Conservation (phyloP, 1,140 invertebrate species). For the Coelopa frigida region DNA sequence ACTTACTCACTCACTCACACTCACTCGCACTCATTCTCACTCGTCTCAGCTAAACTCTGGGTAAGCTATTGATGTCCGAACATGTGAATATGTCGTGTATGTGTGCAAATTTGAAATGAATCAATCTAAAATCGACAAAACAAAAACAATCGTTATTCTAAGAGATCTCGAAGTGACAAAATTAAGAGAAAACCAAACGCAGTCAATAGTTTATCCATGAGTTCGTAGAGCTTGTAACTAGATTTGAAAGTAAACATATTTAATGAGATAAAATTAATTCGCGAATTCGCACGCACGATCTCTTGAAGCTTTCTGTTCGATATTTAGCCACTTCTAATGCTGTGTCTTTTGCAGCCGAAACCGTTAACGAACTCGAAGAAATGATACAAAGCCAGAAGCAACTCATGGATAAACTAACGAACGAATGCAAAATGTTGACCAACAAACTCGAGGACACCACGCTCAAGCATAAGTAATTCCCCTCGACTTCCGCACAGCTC, state of each 20-base stretch:
- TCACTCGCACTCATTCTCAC: too few species aligned
- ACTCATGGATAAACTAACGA: conserved; percentile 79
- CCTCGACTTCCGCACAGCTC: too few species aligned
- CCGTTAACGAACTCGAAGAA: conserved; percentile 73
- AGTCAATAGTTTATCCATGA: conserved; percentile 60
- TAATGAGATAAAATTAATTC: too few species aligned
- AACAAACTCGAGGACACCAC: conserved; percentile 76
- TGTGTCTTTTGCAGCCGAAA: conserved; percentile 60
- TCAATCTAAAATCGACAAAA: too few species aligned
- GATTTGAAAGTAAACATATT: conserved; percentile 18
- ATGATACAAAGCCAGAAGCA: conserved; percentile 79
- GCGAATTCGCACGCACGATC: too few species aligned
- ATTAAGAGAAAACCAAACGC: neutral
- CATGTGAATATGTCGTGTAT: too few species aligned
- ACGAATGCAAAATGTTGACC: conserved; percentile 76
- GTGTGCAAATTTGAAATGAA: conserved; percentile 13
- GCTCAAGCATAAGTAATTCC: conserved; percentile 75
- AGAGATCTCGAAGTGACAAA: too few species aligned
- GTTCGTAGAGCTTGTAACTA: conserved; percentile 28
- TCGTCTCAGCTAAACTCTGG: conserved; percentile 33
- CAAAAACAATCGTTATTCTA: too few species aligned
- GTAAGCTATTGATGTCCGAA: conserved; percentile 52
- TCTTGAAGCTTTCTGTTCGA: too few species aligned
- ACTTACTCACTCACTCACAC: too few species aligned
- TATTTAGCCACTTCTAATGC: too few species aligned